Base-by-base conservation (phyloP, 2,113 vertebrate species). In the Leptosomus discolor region DNA sequence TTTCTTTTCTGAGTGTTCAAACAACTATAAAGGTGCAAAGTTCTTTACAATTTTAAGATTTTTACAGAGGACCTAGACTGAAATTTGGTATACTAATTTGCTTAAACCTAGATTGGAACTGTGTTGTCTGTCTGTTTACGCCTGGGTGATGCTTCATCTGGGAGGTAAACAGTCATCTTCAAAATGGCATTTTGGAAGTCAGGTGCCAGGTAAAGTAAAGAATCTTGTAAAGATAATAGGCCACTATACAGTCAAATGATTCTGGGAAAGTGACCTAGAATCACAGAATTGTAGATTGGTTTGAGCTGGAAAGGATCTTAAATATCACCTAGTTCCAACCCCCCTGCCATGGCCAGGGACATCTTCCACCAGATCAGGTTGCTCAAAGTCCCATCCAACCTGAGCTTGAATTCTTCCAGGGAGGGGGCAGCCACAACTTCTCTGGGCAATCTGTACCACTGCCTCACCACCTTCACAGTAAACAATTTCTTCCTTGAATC, bases 61-160 rank as follows among this genome's bases (percentile, higher is more conserved):
- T 88, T 76, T 81, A 6, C 12, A 26, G 30, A 81, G 37, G 23
- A 71, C 17, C 3, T 56, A 46, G 10, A 34, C 18, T 39, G 41
- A 58, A 84, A 68, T 27, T 1, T 1, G 12, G 5, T 29, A 34
- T 36, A 30, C 6, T 20, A 8, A 2, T 63, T 48, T 39, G 13
- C 21, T 30, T 70, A 70, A 87, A 54, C 16, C 19, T 48, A 36
- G 4, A 24, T 50, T 13, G 58, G 48, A 67, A 39, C 9, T 17
- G 1, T 68, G n/a, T 34, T 91, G 8, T 29, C 11, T 81, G 15
- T 57, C 26, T 83, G 5, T 69, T 87, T 53, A 7, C 0, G 0
- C 12, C 34, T 54, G 34, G 4, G 18, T 74, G 29, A 24, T 6
- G 5, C 8, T 77, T 76, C 29, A 19, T 46, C 29, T 58, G 41